Base-by-base conservation (phyloP, 2,797 vertebrate genomes). In the Lithobates pipiens region DNA sequence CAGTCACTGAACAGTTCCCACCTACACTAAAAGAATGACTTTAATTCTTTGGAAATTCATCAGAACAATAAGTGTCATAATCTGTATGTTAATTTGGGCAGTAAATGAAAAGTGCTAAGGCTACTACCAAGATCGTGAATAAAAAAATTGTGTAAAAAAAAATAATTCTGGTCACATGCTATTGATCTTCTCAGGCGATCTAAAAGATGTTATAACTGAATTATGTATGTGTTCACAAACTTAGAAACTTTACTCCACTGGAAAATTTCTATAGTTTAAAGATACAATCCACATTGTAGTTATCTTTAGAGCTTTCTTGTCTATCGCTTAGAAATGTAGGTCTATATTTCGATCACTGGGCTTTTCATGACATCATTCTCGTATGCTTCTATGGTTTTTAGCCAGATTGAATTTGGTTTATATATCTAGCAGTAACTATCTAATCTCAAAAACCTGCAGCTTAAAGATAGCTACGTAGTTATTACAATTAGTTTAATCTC, bases 1-100 rank as follows among this genome's bases (percentile, higher is more conserved):
- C 63, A 76, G 65, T 57, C 74, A 42, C 18, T 67, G 65, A 71
- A 42, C 32, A 39, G 50, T 63, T 15, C 57, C 8, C 67, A 34
- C 65, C 67, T 67, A 63, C 50, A 73, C 4, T 36, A 27, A 73
- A 46, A 73, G 29, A 81, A 73, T 73, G 32, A 73, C 2, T 73
- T 18, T 39, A 15, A 80, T 71, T 80, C 15, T 78, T 15, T 34
- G 3, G 13, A 13, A 50, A 42, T 69, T 50, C 21, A 70, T 67
- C 29, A 29, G 18, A 63, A 79, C 76, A 69, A 80, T 70, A 27
- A 39, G 77, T 11, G 10, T 79, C 42, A 32, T 69, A 46, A 42
- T 32, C 7, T 13, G 63, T 78, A 65, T 78, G 8, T 11, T 79
- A 68, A 72, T 72, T n/a, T 21, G 21, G 21, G 18, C 18, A 23